Base-by-base conservation (phyloP, 23 tunicate genomes). In the Styela plicata region DNA sequence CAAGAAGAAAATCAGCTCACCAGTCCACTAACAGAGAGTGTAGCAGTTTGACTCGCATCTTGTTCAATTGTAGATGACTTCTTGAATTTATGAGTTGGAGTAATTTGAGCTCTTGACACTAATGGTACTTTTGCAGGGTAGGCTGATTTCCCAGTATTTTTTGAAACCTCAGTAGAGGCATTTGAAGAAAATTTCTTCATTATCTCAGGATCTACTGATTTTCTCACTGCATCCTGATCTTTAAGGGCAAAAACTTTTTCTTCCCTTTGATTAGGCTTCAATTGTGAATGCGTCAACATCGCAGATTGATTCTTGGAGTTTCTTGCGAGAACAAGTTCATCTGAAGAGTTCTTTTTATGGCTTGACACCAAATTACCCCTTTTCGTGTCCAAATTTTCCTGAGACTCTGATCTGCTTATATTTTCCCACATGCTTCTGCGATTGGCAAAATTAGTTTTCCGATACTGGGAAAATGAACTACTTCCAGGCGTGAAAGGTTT, bases 351-450 rank as follows among this genome's bases (percentile, higher is more conserved):
- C 13, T 13, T 7, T 44, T 13, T 13, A 13, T 44, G 57, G 13
- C 10, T 13, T 5, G 57, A 13, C 13, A 5, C 10, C 7, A 44
- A 44, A 5, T 44, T 44, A 7, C 13, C 57, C 7, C 10, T 13
- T 13, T 7, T 13, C 7, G 57, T 5, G 13, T 13, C 13, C 57
- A 13, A 13, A 44, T 7, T 7, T 44, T 44, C 57, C 10, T 79
- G 52, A 20, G 83, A 73, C 1, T 69, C 74, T 22, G 81, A 21
- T 24, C 24, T 76, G 64, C 76, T 82, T 79, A 86, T 79, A 44
- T 79, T 86, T 52, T 91, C 97, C 83, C 85, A 91, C 88, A 91
- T 83, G 75, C 74, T 91, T 31, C 91, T 69, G 64, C 85, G 86
- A 70, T 79, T 87, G 19, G 97, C 97, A 44, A 91, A 91, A 2